Conservation (phyloP, 1,140 invertebrate genomes). For the Pogonus chalceus region DNA sequence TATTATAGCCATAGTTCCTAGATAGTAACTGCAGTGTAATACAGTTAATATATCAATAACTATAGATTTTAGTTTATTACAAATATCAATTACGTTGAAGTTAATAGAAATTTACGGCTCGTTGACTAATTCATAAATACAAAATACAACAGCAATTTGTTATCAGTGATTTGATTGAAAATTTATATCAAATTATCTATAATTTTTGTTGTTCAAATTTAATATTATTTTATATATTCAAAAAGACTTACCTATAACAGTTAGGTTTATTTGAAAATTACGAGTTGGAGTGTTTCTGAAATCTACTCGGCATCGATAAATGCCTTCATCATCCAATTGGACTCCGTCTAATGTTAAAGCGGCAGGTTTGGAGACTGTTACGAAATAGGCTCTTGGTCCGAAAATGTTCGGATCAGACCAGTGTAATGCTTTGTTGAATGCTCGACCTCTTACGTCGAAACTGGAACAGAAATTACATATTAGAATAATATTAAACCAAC, state of each 20-base stretch:
- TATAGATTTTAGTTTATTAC: too few species aligned
- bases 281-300: conserved; percentile 82
- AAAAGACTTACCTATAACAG: conserved; percentile 72
- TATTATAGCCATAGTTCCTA: too few species aligned
- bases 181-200: too few species aligned
- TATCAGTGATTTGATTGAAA: neutral
- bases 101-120: neutral
- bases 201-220: too few species aligned
- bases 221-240: neutral
- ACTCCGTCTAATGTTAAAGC: conserved; percentile 71
- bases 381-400: conserved; percentile 69
- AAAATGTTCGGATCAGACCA: conserved; percentile 69
- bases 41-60: too few species aligned
- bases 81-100: too few species aligned
- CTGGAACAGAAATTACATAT: conserved; percentile 53
- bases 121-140: neutral
- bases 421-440: conserved; percentile 64
- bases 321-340: conserved; percentile 70
- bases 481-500: too few species aligned
- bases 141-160: neutral
- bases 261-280: conserved; percentile 81
- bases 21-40: too few species aligned
- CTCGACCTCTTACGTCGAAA: conserved; percentile 67
- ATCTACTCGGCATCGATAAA: conserved; percentile 79
- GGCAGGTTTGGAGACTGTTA: conserved; percentile 61